phyloP scores from a whole-genome alignment of 2,888 invertebrate genomes.

The Ormyrus nitidulus region DNA sequence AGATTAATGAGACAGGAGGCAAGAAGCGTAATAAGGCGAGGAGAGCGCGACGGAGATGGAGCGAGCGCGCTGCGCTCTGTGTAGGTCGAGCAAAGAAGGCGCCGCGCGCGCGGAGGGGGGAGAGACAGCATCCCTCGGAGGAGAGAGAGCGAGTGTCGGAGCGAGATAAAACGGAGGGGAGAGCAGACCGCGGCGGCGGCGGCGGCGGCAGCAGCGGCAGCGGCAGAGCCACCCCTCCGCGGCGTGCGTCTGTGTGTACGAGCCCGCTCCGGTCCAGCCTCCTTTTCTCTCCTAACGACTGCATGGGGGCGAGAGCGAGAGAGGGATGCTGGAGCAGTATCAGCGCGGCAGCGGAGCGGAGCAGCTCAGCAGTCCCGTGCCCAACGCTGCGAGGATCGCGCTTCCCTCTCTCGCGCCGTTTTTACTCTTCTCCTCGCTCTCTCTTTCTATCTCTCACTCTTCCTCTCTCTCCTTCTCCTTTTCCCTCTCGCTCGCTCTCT shows the following conservation, averaged over 20 bases:
- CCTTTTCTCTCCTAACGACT: conserved; percentile 6
- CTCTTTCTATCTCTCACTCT: neutral
- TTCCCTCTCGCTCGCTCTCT: neutral
- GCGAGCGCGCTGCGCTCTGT: neutral
- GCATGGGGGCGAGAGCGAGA: neutral
- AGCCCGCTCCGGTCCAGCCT: neutral
- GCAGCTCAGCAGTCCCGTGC: conserved; percentile 42
- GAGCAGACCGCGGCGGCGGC: neutral
- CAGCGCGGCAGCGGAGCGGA: conserved; percentile 12
- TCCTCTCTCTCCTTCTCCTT: neutral
- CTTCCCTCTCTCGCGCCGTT: conserved; percentile 1
- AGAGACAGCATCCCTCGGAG: neutral
- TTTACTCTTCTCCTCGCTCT: neutral
- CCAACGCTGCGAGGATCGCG: conserved; percentile 42
- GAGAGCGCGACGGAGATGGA: conserved; percentile 9
- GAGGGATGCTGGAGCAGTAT: conserved; percentile 16
- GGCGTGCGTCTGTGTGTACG: neutral
- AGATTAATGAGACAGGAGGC: conserved; percentile 37
- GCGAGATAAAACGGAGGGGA: conserved; percentile 39
- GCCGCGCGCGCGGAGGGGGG: neutral
- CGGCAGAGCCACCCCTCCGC: neutral
- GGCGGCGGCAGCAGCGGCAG: too few relatives aligned
- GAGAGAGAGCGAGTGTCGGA: conserved; percentile 9
- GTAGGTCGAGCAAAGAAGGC: conserved; percentile 4
- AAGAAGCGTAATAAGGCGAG: conserved; percentile 44